Base-by-base conservation (phyloP, 2,797 vertebrate genomes). In the Gobionotothen gibberifrons region DNA sequence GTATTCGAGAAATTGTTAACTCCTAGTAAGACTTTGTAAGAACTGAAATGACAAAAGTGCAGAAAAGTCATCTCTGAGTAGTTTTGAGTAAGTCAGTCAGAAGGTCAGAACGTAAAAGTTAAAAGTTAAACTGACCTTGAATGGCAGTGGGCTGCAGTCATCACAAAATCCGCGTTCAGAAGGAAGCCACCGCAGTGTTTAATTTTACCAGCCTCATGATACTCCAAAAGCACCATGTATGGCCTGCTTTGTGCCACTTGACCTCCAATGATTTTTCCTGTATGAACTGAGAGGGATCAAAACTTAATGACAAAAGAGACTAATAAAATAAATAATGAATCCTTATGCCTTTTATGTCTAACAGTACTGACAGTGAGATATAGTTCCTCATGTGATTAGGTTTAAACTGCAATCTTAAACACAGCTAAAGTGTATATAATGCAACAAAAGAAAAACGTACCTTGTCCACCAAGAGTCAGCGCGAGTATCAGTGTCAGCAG, bases 141-240 rank as follows among this genome's bases (percentile, higher is more conserved):
- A 0, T 66, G 0, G 72, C 93, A 94, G 70, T 91, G 89, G 52
- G 91, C 92, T 1, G 92, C 90, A 26, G 91, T 92, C 69, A 93
- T 55, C 76, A 93, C 91, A 76, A 87, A 93, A 5, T 92, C 78
- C n/a, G 91, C 52, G 15, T 42, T 89, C 52, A 94, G 15, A 3
- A 94, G 84, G 51, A 93, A 88, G 16, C 90, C 93, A 3, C 22
- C 87, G 10, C 93, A 94, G 59, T 19, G 0, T 0, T 0, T 0
- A 2, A 0, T 4, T 0, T 0, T 0, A 0, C 1, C 0, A 11
- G 2, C 0, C 4, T 0, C 0, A 0, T 0, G 0, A 11, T 0
- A 0, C 13, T 29, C 7, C 63, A 93, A 14, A 22, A 79, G 51
- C 12, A 66, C 90, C 91, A 93, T 93, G 83, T 89, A 92, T 0